Evolutionary conservation across 2,888 invertebrate genomes (phyloP).

Genomic region (Catonia carolina): DNA sequence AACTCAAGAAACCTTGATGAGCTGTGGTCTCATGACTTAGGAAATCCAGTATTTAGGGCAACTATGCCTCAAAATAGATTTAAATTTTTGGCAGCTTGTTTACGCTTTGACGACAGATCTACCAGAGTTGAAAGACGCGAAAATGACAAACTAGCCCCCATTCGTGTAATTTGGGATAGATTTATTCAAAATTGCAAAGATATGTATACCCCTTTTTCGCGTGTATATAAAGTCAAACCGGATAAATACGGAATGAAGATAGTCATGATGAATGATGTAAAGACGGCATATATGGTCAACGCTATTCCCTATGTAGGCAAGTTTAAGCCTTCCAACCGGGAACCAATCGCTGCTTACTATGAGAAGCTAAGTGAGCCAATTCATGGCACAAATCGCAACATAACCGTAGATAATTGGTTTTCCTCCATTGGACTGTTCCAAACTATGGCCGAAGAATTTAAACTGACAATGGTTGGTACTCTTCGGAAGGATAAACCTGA

Average conservation of each 20-base stretch:
- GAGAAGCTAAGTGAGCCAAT: slow-evolving; percentile 20
- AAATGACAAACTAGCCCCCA: slow-evolving; percentile 24
- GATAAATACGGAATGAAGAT: slow-evolving; percentile 18
- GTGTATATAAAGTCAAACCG: slow-evolving; percentile 23
- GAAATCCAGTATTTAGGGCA: too few species aligned
- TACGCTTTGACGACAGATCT: slow-evolving; percentile 24
- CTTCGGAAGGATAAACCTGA: slow-evolving; percentile 20
- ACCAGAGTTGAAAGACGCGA: slow-evolving; percentile 13
- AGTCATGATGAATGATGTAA: slow-evolving; percentile 14
- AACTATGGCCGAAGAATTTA: slow-evolving; percentile 7
- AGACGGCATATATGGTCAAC: slow-evolving; percentile 22
- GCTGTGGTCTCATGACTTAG: too few species aligned
- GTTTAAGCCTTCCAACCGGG: neutral
- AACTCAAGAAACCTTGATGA: too few species aligned
- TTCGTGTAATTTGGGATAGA: slow-evolving; percentile 25
- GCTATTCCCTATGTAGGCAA: slow-evolving; percentile 19
- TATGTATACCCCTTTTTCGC: slow-evolving; percentile 18
- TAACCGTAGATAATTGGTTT: slow-evolving; percentile 20
- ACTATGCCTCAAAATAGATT: slow-evolving; percentile 23
- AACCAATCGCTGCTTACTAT: slow-evolving; percentile 14
- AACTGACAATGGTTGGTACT: slow-evolving; percentile 17
- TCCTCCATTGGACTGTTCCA: slow-evolving; percentile 18
- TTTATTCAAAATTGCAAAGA: slow-evolving; percentile 22
- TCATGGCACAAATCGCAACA: slow-evolving; percentile 14
- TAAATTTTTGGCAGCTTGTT: slow-evolving; percentile 19